These are phyloP conservation scores for Acronicta aceris DNA, from an alignment of 2,888 invertebrate genomes.

Conservation along the genomic window DNA sequence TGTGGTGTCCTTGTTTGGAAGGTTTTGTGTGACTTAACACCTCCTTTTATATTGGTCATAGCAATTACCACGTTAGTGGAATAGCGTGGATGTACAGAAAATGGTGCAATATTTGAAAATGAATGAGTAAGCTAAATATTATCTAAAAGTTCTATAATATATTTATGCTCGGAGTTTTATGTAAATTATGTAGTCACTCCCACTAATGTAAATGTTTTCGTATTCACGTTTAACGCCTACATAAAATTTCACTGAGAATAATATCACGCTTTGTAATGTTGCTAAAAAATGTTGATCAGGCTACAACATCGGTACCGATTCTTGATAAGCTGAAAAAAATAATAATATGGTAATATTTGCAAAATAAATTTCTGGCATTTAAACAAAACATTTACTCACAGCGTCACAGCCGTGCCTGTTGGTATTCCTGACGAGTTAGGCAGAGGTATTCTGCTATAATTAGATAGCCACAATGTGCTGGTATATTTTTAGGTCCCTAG, in stretches of 20 bases:
- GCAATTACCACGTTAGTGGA: constrained; percentile 45
- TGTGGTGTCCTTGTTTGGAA: constrained; percentile 42
- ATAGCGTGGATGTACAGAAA: not conserved
- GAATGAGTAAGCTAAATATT: not conserved
- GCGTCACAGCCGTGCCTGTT: too few species aligned
- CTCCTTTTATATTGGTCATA: constrained; percentile 42
- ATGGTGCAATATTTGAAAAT: constrained; percentile 1
- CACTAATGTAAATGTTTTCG: not conserved
- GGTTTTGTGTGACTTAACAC: constrained; percentile 36
- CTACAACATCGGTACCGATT: not conserved
- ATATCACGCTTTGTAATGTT: not conserved
- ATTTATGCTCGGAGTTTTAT: too few species aligned
- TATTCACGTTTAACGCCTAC: constrained; percentile 9
- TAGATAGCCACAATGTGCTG: too few species aligned
- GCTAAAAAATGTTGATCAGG: constrained; percentile 1
- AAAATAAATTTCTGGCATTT: not conserved
- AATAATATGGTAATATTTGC: too few species aligned
- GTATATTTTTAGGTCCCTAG: too few species aligned
- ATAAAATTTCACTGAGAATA: not conserved
- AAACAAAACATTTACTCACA: too few species aligned
- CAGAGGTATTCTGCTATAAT: too few species aligned
- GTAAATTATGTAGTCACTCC: too few species aligned
- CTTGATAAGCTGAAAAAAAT: too few species aligned
- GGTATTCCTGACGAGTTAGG: too few species aligned
- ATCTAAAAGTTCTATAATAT: not conserved